Conservation (phyloP, 37 sponge, comb jelly and placozoan species). For the Spongilla lacustris region DNA sequence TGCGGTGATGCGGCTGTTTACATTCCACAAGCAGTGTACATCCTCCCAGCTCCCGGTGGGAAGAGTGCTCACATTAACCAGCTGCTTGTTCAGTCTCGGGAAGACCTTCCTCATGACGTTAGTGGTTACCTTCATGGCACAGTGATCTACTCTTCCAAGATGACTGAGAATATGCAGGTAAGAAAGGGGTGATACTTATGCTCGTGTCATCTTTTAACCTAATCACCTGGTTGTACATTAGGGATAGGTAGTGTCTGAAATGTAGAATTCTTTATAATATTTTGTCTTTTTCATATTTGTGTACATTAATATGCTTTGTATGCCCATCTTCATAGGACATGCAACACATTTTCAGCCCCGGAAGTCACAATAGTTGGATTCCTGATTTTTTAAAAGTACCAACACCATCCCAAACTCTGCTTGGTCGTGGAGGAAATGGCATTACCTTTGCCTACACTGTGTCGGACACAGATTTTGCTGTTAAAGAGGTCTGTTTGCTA, state of each 20-base stretch:
- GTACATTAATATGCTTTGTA: too few relatives aligned
- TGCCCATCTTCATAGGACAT: not conserved
- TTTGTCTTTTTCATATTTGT: too few relatives aligned
- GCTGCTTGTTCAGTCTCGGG: not conserved
- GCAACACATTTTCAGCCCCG: not conserved
- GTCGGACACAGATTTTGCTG: not conserved
- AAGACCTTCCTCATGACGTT: not conserved
- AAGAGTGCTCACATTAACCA: not conserved
- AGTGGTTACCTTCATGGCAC: not conserved
- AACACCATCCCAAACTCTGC: not conserved
- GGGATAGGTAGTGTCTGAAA: too few relatives aligned
- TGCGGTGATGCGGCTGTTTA: not conserved
- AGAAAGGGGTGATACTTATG: not conserved
- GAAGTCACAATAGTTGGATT: not conserved
- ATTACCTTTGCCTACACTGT: not conserved
- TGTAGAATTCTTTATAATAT: too few relatives aligned
- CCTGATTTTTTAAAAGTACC: not conserved
- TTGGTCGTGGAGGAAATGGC: not conserved
- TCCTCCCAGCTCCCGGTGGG: not conserved
- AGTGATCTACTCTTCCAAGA: not conserved
- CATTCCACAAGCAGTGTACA: not conserved
- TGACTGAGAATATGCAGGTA: not conserved
- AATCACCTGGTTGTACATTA: too few relatives aligned
- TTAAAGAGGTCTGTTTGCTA: not conserved
- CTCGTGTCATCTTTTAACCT: too few relatives aligned